These are phyloP conservation scores for Chelmon rostratus DNA, from an alignment of 2,797 vertebrate species.

Conservation along the genomic window DNA sequence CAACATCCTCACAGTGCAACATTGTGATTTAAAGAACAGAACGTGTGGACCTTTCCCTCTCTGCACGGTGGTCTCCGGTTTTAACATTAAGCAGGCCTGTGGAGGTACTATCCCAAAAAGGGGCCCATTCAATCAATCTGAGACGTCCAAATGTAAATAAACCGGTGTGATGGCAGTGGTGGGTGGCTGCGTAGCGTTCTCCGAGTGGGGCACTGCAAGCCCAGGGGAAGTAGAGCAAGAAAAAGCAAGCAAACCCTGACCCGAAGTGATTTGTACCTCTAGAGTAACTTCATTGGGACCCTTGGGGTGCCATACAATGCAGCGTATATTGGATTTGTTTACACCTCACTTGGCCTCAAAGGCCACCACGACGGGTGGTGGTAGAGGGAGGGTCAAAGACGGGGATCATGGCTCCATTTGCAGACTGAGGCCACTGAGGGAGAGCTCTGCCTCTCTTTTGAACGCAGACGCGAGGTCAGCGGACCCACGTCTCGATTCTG, in stretches of 20 bases:
- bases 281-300: conserved; percentile 78
- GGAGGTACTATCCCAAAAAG: conserved; percentile 65
- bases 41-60: conserved; percentile 43
- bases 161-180: conserved; percentile 63
- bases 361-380: conserved; percentile 76
- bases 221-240: conserved; percentile 69
- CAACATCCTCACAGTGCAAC: conserved; percentile 21
- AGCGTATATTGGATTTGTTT: conserved; percentile 86
- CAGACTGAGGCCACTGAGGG: conserved; percentile 67
- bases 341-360: conserved; percentile 86
- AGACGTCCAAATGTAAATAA: conserved; percentile 80
- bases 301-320: conserved; percentile 78
- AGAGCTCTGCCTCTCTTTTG: conserved; percentile 57
- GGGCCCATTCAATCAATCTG: conserved; percentile 79
- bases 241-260: conserved; percentile 82
- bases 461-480: conserved; percentile 69
- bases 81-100: conserved; percentile 77
- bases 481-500: conserved; percentile 43
- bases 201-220: conserved; percentile 32
- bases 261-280: conserved; percentile 77
- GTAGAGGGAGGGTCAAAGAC: conserved; percentile 73
- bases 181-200: conserved; percentile 55
- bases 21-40: conserved; percentile 48
- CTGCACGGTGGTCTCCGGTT: conserved; percentile 72
- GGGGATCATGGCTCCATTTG: conserved; percentile 80